Conservation (phyloP, 2,113 vertebrate species). For the Tricholaema leucomelas region DNA sequence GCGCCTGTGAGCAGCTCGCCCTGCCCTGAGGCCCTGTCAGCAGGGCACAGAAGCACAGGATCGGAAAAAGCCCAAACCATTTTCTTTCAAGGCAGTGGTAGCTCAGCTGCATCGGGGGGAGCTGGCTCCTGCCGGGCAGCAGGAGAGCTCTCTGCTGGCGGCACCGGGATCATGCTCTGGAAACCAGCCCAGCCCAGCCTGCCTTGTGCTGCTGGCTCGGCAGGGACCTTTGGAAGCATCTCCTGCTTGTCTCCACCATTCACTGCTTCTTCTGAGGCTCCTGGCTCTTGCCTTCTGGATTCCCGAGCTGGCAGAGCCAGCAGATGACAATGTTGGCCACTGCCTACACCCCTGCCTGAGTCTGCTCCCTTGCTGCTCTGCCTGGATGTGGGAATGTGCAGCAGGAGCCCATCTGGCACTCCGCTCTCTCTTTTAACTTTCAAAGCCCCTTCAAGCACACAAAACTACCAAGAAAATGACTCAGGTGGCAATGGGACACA, state of each 20-base stretch:
- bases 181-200: not conserved
- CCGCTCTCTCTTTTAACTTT: not conserved
- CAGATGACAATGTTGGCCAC: not conserved
- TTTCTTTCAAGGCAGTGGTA: not conserved
- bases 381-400: not conserved
- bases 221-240: not conserved
- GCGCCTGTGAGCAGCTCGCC: not conserved
- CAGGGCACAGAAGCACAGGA: not conserved
- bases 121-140: not conserved
- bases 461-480: not conserved
- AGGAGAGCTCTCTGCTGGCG: not conserved
- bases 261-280: not conserved
- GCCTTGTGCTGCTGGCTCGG: not conserved
- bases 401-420: not conserved
- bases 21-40: no score
- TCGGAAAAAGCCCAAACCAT: not conserved
- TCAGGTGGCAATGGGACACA: not conserved
- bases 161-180: not conserved
- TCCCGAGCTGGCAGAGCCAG: not conserved
- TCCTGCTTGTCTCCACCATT: not conserved
- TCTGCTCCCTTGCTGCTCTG: accelerated
- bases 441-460: not conserved
- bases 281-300: not conserved
- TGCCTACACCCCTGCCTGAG: accelerated
- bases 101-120: not conserved